Base-by-base conservation (phyloP, 2,113 vertebrate genomes). In the Pomatorhinus ruficollis region DNA sequence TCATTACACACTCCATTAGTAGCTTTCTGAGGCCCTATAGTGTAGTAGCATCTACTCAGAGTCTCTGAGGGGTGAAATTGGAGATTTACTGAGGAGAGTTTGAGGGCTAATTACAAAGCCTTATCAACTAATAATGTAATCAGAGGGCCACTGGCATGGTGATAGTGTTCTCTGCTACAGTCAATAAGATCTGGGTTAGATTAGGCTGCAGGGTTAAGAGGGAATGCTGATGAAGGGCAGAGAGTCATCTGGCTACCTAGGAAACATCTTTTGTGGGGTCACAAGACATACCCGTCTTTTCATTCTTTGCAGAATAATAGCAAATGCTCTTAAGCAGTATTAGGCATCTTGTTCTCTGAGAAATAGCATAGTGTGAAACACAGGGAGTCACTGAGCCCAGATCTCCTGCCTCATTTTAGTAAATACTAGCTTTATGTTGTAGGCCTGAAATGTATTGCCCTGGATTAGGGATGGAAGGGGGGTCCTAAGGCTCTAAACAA, bases 21-120 rank as follows among this genome's bases (percentile, higher is more conserved):
- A 93, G 84, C 82, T 94, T 96, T 97, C 89, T 84, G 77, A 87
- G 66, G 87, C 79, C 87, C 64, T 85, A 2, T 84, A 91, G 84
- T 88, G 42, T 52, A 63, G 80, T 77, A 94, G 84, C 70, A 77
- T 92, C 89, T 94, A 94, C 93, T 91, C 90, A 77, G 70, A 94
- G 79, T 66, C 91, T 96, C 90, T 94, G 95, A 97, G 87, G 92
- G 90, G 69, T 96, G 90, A 96, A 96, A 96, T 95, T 90, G 92
- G 82, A 96, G 95, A 93, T 96, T 94, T 96, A 89, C 95, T 74
- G 90, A 78, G 89, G 71, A 91, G 87, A 88, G 68, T 95, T 91
- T 88, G 90, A 95, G 92, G 92, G 88, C 82, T 97, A 95, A 94
- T 96, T 96, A 83, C 79, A 93, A 92, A 95, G 56, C 28, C 85